Evolutionary conservation across 2,113 vertebrate genomes (phyloP).

Genomic region (Gorsachius goisagi): DNA sequence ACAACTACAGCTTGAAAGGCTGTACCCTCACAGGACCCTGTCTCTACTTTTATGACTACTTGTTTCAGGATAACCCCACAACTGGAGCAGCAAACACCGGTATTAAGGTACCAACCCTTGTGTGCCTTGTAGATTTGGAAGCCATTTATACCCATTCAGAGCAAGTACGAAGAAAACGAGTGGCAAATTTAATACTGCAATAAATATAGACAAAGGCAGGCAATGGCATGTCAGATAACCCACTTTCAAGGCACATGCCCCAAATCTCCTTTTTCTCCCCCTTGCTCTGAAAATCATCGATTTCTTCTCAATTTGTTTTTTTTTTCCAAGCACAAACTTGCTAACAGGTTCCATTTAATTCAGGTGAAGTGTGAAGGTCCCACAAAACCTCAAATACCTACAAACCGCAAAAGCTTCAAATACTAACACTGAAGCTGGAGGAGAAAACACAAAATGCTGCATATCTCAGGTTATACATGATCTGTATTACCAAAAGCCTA

Average conservation of each 20-base stretch:
- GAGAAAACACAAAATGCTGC: neutral
- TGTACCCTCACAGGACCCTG: neutral
- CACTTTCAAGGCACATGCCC: neutral
- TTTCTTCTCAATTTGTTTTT: neutral
- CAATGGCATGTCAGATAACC: neutral
- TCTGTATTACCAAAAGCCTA: neutral
- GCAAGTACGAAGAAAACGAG: neutral
- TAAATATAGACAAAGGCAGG: neutral
- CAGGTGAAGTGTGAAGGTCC: neutral
- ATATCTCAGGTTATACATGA: neutral
- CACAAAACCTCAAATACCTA: neutral
- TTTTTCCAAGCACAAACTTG: neutral
- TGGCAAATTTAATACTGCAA: neutral
- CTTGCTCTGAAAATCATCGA: neutral
- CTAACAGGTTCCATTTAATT: neutral
- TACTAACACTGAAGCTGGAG: neutral
- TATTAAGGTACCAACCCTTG: neutral
- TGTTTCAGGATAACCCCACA: neutral
- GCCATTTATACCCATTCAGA: neutral
- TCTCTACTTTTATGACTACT: neutral
- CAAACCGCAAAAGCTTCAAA: neutral
- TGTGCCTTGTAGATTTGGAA: neutral
- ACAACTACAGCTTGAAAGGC: neutral
- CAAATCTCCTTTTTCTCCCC: neutral
- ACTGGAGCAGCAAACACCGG: neutral